Evolutionary conservation across 2,113 vertebrate species (phyloP), one percentile per base, ranked within the genome.

Genomic region (Solenodon paradoxus): DNA sequence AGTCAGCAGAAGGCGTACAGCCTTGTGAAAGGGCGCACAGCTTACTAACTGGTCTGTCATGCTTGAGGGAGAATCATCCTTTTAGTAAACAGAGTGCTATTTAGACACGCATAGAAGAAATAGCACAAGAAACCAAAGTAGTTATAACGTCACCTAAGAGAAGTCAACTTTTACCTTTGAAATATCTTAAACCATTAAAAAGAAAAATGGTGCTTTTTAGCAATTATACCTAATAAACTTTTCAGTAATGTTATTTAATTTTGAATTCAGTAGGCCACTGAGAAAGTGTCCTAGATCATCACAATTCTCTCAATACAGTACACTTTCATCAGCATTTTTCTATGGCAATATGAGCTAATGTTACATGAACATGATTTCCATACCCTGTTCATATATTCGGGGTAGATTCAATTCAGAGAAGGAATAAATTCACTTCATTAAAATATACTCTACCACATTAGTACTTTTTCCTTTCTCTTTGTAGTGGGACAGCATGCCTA

Each of bases 31-130:
- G 63, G 93, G 77, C 86, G 8, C 26, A 57, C 26, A 13, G 7
- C 93, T 74, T 71, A 72, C 35, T 75, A 95, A 83, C 12, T 95
- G 71, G 88, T 94, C 97, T 97, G 80, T 61, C 92, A 5, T 83
- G 96, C 96, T 97, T 77, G 94, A 97, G 96, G 95, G 96, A 90
- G 95, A 92, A 90, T 75, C 47, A 30, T 75, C 94, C 87, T 79
- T 90, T 84, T 90, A 92, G 84, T 92, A 96, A 97, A 91, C 83
- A 92, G 59, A 93, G 82, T 45, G 68, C 96, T 96, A 97, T 97
- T 97, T 1, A 45, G 92, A 96, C 94, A 95, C 30, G 96, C 96
- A 51, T 5, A 93, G 88, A 84, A 94, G 92, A 95, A 74, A 88
- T 5, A 87, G 91, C 59, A 26, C 19, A 17, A 89, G 93, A 97